A percentile compares a stretch with the other conserved stretches of the same genome.
These are phyloP conservation scores for Oryzias javanicus DNA, from an alignment of 2,113 vertebrate species.

Conservation along the genomic window DNA sequence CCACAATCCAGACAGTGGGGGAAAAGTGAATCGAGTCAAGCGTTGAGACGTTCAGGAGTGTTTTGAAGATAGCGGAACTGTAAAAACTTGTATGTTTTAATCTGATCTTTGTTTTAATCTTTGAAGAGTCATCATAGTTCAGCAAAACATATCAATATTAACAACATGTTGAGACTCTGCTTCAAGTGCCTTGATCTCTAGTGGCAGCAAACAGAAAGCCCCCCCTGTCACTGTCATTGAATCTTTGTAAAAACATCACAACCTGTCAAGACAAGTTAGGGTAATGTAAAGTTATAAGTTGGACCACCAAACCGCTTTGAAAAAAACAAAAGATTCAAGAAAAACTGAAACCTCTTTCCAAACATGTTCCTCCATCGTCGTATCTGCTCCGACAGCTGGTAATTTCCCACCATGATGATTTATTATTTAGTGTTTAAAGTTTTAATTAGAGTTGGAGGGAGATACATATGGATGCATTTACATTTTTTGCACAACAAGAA, in stretches of 20 bases:
- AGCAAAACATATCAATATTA: conserved; percentile 48
- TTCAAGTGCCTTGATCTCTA: conserved; percentile 35
- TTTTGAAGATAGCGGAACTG: neutral
- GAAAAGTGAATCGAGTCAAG: conserved; percentile 35
- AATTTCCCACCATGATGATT: conserved; percentile 39
- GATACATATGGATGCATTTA: conserved; percentile 51
- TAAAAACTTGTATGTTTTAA: too few species aligned
- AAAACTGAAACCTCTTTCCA: conserved; percentile 25
- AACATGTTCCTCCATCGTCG: conserved; percentile 26
- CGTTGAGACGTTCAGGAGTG: conserved; percentile 13
- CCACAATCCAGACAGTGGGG: conserved; percentile 27
- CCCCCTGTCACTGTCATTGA: conserved; percentile 18
- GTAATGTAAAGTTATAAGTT: conserved; percentile 10
- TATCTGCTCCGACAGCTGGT: conserved; percentile 36
- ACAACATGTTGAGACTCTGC: conserved; percentile 52
- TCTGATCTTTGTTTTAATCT: neutral
- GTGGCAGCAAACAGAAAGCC: conserved; percentile 28
- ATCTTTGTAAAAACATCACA: conserved; percentile 3
- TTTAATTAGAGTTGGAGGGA: conserved; percentile 30
- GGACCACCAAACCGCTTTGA: conserved; percentile 3
- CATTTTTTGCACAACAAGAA: conserved; percentile 33
- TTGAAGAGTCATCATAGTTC: conserved; percentile 1
- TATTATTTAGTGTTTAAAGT: conserved; percentile 34
- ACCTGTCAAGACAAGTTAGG: conserved; percentile 27
- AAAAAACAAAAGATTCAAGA: conserved; percentile 14